Evolutionary conservation across 2,113 vertebrate species (phyloP), one percentile per base, ranked within the genome.

Genomic region (Apistogramma diplotaenia): DNA sequence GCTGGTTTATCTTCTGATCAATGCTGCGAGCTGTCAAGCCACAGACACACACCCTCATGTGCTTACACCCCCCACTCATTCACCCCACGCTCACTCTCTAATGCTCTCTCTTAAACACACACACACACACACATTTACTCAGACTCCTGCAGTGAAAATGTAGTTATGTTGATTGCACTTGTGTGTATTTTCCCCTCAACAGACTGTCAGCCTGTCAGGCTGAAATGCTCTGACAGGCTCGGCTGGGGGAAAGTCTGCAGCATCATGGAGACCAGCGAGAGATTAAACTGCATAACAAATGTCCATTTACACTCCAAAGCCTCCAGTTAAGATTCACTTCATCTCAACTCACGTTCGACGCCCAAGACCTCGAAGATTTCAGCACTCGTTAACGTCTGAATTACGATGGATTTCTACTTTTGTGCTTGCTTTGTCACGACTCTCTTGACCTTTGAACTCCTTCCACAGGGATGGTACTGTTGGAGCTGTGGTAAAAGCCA

Each of bases 1-100:
- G 96, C 95, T 92, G 95, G 95, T 95, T 95, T 94, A 95, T 96
- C 96, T 97, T 95, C 96, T 97, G 96, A 96, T 97, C 96, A 96
- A 49, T 70, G 65, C 43, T 70, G 25, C 10, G 43, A 70, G 65
- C 65, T 70, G 65, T 70, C 65, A 13, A 51, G 43, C 43, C 1
- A 3, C 10, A 31, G 51, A 51, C 25, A 13, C 65, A 51, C 65
- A 51, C 65, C 6, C 65, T 49, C 0, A 6, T 3, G 43, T 51
- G 31, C 43, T 70, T 51, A 70, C 43, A 51, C 43, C 65, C 65
- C 65, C 65, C 65, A n/a, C 43, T 31, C 29, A 43, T 51, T 70
- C 65, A 1, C 43, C 43, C 25, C 43, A 3, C 29, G 43, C 65
- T 70, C 43, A 31, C 65, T 51, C 65, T 51, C 65, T 70, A 70